phyloP scores from a whole-genome alignment of 1,140 invertebrate genomes.

The Trachymyrmex cornetzi region DNA sequence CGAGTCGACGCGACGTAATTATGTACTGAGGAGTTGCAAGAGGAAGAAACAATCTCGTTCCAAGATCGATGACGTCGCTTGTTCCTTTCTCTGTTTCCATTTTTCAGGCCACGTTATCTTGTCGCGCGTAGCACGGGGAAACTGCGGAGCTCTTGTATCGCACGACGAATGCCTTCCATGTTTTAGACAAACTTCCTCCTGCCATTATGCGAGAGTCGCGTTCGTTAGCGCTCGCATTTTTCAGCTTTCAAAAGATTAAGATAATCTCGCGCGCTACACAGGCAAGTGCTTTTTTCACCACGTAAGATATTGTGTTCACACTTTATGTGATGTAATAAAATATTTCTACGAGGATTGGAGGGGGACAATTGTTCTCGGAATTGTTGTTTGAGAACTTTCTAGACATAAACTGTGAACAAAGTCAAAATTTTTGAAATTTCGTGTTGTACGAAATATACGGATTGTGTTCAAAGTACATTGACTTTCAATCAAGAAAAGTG shows the following conservation, averaged over 20 bases:
- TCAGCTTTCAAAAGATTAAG: conserved; percentile 55
- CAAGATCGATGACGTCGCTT: conserved; percentile 72
- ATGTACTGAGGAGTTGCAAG: conserved; percentile 46
- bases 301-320: conserved; percentile 9
- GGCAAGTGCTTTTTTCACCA: background rate
- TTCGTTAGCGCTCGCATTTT: conserved; percentile 51
- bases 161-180: conserved; percentile 68
- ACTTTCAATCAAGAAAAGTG: too few species aligned
- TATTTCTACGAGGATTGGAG: background rate
- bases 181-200: conserved; percentile 44
- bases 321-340: background rate
- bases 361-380: background rate
- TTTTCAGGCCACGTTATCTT: conserved; percentile 64
- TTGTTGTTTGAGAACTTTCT: background rate
- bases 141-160: conserved; percentile 58
- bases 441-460: too few species aligned
- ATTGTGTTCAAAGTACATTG: too few species aligned
- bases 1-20: conserved; percentile 32
- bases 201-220: conserved; percentile 22
- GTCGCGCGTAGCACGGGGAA: conserved; percentile 40
- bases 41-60: conserved; percentile 45
- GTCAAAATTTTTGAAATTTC: background rate
- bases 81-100: conserved; percentile 67
- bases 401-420: background rate
- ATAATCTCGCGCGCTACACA: conserved; percentile 33